Conservation (phyloP, 1,140 invertebrate species). For the Neodiprion virginianus region DNA sequence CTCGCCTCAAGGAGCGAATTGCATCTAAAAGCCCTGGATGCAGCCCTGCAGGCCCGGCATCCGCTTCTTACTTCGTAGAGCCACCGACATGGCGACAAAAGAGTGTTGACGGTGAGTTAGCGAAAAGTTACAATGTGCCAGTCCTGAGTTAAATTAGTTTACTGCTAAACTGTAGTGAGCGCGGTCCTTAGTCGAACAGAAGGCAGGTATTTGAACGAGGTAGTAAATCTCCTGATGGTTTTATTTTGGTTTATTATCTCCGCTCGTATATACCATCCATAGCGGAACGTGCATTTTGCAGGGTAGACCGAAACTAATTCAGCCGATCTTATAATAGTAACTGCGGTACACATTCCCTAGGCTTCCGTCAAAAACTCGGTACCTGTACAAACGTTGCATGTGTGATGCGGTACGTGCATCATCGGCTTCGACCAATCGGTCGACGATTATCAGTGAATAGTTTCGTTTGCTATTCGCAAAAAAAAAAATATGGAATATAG, state of each 20-base stretch:
- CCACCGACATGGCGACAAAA: not conserved
- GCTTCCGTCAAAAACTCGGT: no score
- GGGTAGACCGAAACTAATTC: no score
- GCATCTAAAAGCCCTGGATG: not conserved
- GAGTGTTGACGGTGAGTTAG: slow-evolving; percentile 6
- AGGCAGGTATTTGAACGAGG: slow-evolving; percentile 7
- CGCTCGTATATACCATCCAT: not conserved
- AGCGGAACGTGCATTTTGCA: no score
- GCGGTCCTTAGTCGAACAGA: slow-evolving; percentile 3
- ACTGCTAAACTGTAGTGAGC: slow-evolving; percentile 7
- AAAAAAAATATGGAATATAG: no score
- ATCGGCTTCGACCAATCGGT: no score
- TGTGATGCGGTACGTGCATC: no score
- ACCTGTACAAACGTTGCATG: no score
- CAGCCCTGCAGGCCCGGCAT: not conserved
- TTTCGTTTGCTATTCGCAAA: no score
- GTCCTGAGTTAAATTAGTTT: slow-evolving; percentile 4
- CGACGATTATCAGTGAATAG: no score
- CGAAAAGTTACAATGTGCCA: not conserved
- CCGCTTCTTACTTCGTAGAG: not conserved
- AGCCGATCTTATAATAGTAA: no score
- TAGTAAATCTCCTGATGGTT: slow-evolving; percentile 41
- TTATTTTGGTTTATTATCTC: slow-evolving; percentile 43
- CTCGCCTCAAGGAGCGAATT: no score
- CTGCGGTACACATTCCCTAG: no score